Conservation (phyloP, 2,113 vertebrate species). For the Amphilophus citrinellus region DNA sequence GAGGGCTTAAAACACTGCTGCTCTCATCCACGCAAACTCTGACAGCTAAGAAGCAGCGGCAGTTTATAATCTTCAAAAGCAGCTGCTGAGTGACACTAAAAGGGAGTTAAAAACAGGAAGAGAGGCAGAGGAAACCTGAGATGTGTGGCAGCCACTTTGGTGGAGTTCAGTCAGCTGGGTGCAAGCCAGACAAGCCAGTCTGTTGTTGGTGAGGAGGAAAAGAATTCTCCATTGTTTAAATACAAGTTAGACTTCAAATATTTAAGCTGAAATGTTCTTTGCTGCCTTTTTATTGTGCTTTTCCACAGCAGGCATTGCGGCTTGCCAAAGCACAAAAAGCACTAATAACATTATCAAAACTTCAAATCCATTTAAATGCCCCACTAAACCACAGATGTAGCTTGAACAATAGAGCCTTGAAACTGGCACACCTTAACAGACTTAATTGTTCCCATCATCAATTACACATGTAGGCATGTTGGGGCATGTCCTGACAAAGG, state of each 20-base stretch:
- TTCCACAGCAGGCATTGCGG: neutral
- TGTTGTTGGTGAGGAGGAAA: neutral
- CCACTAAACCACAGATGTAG: neutral
- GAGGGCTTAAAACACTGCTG: neutral
- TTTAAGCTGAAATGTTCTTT: neutral
- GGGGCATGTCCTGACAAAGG: neutral
- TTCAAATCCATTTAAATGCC: neutral
- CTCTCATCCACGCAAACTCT: constrained; percentile 5
- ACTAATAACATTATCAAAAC: neutral
- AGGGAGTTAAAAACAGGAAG: constrained; percentile 11
- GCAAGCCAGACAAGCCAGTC: neutral
- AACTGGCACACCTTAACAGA: constrained; percentile 17
- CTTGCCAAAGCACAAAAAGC: neutral
- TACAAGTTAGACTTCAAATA: neutral
- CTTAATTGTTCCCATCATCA: neutral
- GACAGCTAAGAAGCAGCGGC: constrained; percentile 30
- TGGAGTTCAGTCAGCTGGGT: constrained; percentile 17
- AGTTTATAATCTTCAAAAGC: constrained; percentile 64
- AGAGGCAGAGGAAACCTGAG: constrained; percentile 52
- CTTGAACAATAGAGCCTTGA: neutral
- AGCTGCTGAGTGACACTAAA: constrained; percentile 62
- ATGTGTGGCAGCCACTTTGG: constrained; percentile 23
- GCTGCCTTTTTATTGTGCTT: neutral
- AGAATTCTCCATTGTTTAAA: neutral
- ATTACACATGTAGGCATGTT: constrained; percentile 26